phyloP scores from a whole-genome alignment of 2,797 vertebrate genomes.

The Danio jaintianensis region DNA sequence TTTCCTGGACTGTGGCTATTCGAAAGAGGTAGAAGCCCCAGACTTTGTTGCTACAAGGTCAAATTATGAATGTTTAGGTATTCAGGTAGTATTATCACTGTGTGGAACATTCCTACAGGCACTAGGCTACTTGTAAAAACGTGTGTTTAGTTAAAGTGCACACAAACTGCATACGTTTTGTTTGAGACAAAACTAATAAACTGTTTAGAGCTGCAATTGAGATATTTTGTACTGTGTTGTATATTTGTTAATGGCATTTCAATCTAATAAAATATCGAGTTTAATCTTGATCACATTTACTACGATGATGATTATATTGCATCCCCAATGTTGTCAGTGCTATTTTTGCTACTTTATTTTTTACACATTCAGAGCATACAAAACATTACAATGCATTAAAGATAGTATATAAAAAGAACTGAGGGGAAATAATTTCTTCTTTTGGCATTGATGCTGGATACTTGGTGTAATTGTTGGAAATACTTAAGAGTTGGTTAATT shows the following conservation, averaged over 20 bases:
- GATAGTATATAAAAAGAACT: not conserved
- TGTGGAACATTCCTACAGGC: no score
- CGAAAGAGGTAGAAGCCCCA: slow-evolving; percentile 2
- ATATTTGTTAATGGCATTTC: not conserved
- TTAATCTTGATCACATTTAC: not conserved
- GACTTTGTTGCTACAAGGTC: not conserved
- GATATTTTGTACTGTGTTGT: not conserved
- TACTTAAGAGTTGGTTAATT: not conserved
- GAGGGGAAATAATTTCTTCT: no score
- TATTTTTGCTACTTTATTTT: not conserved
- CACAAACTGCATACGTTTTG: not conserved
- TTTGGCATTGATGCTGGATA: not conserved
- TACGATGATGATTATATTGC: not conserved
- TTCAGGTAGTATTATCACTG: not conserved
- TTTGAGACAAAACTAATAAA: not conserved
- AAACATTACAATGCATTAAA: slow-evolving; percentile 9
- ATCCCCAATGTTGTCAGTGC: not conserved
- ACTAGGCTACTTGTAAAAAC: no score
- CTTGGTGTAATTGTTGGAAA: not conserved
- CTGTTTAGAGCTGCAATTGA: not conserved
- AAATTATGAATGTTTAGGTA: slow-evolving; percentile 11
- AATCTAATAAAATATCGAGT: not conserved
- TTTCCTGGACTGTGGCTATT: slow-evolving; percentile 18
- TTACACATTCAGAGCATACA: not conserved
- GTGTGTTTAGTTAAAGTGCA: no score